Evolutionary conservation across 1,140 invertebrate species (phyloP).

Genomic region (Lepidurus apus): DNA sequence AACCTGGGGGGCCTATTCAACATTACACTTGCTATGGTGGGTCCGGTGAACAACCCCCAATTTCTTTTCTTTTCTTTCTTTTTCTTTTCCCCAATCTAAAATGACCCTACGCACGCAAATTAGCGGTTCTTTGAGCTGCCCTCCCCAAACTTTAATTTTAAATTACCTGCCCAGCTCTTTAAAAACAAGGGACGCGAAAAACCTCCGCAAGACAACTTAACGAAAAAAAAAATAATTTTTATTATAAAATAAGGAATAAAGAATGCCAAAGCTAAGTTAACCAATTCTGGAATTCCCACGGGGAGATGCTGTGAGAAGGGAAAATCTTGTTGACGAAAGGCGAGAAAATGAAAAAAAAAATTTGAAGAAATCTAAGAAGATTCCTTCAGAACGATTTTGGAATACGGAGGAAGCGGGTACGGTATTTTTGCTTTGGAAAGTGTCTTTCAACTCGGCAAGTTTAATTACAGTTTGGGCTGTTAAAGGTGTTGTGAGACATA

Average conservation of each 20-base stretch:
- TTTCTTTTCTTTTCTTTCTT: neutral
- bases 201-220: neutral
- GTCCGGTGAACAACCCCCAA: neutral
- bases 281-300: neutral
- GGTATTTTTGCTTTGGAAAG: constrained; percentile 8
- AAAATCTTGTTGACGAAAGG: neutral
- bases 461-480: neutral
- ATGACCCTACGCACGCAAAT: constrained; percentile 21
- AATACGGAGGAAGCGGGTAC: neutral
- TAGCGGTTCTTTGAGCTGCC: constrained; percentile 10
- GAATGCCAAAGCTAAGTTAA: neutral
- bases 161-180: neutral
- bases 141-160: constrained; percentile 8
- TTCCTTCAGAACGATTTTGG: too few species aligned
- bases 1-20: neutral
- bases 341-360: neutral
- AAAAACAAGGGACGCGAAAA: neutral
- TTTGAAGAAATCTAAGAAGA: neutral
- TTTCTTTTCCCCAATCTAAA: neutral
- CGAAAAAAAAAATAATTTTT: neutral
- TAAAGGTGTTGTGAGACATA: constrained; percentile 7
- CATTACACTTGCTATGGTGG: constrained; percentile 21
- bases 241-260: neutral
- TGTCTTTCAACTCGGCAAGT: neutral
- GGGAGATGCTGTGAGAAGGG: neutral